Percentiles rank a stretch among this genome's conserved stretches.
These are phyloP conservation scores for Gobius niger DNA, from an alignment of 2,113 vertebrate species.

Conservation along the genomic window DNA sequence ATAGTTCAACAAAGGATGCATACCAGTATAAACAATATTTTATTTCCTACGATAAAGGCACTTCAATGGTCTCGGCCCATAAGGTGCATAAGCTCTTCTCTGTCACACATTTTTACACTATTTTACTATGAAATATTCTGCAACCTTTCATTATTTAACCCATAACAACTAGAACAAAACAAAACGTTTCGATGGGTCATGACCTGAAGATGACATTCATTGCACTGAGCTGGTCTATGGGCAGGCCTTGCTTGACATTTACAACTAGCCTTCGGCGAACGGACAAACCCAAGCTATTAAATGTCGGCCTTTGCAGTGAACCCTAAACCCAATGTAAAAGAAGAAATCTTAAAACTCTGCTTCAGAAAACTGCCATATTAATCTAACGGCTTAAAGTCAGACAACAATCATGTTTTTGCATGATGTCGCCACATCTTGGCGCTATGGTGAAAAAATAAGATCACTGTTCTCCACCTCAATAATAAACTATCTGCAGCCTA, in stretches of 20 bases:
- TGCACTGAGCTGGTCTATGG: slow-evolving; percentile 54
- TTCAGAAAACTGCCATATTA: no score
- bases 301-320: slow-evolving; percentile 10
- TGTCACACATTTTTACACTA: slow-evolving; percentile 22
- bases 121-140: slow-evolving; percentile 48
- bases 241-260: slow-evolving; percentile 31
- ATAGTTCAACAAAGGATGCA: slow-evolving; percentile 23
- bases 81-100: slow-evolving; percentile 46
- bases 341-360: neutral
- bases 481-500: neutral
- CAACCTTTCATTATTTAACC: slow-evolving; percentile 39
- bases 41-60: slow-evolving; percentile 68
- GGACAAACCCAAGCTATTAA: slow-evolving; percentile 28
- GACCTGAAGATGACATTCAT: slow-evolving; percentile 49
- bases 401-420: no score
- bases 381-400: no score
- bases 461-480: no score
- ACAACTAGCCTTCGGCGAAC: slow-evolving; percentile 13
- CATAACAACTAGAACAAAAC: neutral
- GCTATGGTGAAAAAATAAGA: no score
- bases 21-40: slow-evolving; percentile 17
- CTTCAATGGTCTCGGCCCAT: slow-evolving; percentile 65
- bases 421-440: no score
- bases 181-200: slow-evolving; percentile 29
- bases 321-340: slow-evolving; percentile 15